Percentiles rank a stretch among this genome's conserved stretches.
Evolutionary conservation across 2,888 invertebrate genomes (phyloP).

Genomic region (Cecidostiba fungosa): DNA sequence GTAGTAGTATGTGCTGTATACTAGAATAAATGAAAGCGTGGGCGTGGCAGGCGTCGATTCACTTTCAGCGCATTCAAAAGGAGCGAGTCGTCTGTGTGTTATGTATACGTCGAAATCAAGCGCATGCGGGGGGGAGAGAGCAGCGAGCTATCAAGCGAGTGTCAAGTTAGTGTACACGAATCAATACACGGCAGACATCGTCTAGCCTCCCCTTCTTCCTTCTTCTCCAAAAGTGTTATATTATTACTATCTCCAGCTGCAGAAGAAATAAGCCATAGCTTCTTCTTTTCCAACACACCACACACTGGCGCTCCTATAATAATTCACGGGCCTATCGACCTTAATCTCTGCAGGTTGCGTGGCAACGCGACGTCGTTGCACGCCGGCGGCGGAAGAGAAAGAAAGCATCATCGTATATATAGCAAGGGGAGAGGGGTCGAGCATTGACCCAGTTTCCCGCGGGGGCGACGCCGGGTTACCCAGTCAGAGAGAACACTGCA

Average conservation of each 20-base stretch:
- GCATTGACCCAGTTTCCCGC: constrained; percentile 74
- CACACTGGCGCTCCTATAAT: not conserved
- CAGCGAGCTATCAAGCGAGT: constrained; percentile 43
- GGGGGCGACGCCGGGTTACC: constrained; percentile 71
- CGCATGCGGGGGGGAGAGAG: constrained; percentile 9
- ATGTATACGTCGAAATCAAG: not conserved
- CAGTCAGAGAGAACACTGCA: constrained; percentile 65
- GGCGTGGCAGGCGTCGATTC: not conserved
- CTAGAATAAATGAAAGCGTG: not conserved
- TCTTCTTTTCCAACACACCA: not conserved
- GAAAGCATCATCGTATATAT: no score
- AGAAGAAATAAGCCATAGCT: not conserved
- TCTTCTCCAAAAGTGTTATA: not conserved
- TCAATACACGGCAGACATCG: not conserved
- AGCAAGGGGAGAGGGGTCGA: constrained; percentile 65
- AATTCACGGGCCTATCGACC: constrained; percentile 60
- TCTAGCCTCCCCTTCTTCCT: not conserved
- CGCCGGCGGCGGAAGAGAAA: constrained; percentile 15
- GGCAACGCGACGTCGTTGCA: constrained; percentile 52
- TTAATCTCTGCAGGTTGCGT: constrained; percentile 61
- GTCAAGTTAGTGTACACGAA: no score
- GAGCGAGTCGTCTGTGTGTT: not conserved
- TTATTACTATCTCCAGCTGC: not conserved
- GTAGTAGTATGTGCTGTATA: no score
- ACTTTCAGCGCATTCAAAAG: no score